Base-by-base conservation (phyloP, 1,140 invertebrate genomes). In the Nautilus pompilius region DNA sequence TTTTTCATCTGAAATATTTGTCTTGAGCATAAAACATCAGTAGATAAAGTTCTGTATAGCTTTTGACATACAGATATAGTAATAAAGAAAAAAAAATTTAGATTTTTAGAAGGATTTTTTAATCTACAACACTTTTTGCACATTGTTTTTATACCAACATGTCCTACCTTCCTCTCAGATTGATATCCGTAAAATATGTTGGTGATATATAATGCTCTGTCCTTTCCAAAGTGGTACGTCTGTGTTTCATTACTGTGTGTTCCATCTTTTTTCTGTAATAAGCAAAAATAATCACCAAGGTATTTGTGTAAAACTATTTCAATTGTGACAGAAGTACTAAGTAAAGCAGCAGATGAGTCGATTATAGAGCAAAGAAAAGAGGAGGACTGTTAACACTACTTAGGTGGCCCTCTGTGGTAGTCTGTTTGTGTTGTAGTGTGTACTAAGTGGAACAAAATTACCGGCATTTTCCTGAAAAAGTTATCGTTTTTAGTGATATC, bases 151-250 rank as follows among this genome's bases (percentile, higher is more conserved):
- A 74, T 62, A 29, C 33, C 1, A 8, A 1, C n/a, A 22, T 8
- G 45, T 58, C 67, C 60, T 73, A 78, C 76, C 74, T 81, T 60
- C 80, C 75, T 55, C 64, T 68, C 15, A 85, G 65, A 66, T 85
- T 85, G 17, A 80, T 71, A 73, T 85, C 84, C 6, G 77, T 82
- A 58, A 86, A 83, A 65, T 82, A 83, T 10, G 63, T 60, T n/a
- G 65, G 65, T 6, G 84, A 85, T 46, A 86, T 82, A 69, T 83
- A 85, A 63, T 85, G 85, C 55, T 85, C 83, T 36, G 82, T 80
- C 60, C 85, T 74, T 58, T 85, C 85, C 46, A 84, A 68, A 4
- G 84, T 85, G 41, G 85, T 85, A 30, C 80, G 68, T 62, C 76
- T 76, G 67, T 85, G 80, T 73, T 86, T 86, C 41, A 81, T 65